Evolutionary conservation across 2,113 vertebrate genomes (phyloP).

Genomic region (Larimichthys crocea): DNA sequence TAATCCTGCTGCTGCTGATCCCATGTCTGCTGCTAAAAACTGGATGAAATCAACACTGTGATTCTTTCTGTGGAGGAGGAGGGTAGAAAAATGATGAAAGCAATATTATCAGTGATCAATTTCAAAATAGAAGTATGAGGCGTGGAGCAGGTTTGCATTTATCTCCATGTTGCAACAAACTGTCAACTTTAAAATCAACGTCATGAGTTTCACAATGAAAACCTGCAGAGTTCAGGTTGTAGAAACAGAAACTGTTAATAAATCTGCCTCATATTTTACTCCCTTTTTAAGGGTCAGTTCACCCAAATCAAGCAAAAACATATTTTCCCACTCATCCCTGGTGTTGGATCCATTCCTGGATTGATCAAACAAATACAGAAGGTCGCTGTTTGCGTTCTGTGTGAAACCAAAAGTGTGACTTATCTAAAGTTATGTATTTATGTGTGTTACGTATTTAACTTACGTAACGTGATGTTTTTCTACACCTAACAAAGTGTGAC

Average conservation of each 20-base stretch:
- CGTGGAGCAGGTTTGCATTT: neutral
- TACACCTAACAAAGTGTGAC: too few species aligned
- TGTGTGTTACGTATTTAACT: too few species aligned
- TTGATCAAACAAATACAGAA: too few species aligned
- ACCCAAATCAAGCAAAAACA: conserved; percentile 6
- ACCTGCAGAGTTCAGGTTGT: conserved; percentile 17
- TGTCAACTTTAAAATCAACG: neutral
- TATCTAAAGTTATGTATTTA: too few species aligned
- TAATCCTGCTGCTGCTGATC: conserved; percentile 44
- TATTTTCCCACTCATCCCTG: neutral
- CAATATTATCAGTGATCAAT: conserved; percentile 29
- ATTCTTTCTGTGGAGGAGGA: neutral
- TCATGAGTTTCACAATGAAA: conserved; percentile 20
- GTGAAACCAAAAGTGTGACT: too few species aligned
- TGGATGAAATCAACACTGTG: conserved; percentile 17
- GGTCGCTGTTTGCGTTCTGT: too few species aligned
- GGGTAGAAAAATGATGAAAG: neutral
- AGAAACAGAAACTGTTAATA: conserved; percentile 18
- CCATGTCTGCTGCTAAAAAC: neutral
- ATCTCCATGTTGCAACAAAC: neutral
- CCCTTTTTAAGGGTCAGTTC: conserved; percentile 10
- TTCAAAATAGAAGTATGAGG: conserved; percentile 16
- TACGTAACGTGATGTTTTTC: too few species aligned
- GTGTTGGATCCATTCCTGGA: neutral
- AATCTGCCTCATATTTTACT: conserved; percentile 6